phyloP scores from a whole-genome alignment of 2,113 vertebrate species.

The Pica pica region DNA sequence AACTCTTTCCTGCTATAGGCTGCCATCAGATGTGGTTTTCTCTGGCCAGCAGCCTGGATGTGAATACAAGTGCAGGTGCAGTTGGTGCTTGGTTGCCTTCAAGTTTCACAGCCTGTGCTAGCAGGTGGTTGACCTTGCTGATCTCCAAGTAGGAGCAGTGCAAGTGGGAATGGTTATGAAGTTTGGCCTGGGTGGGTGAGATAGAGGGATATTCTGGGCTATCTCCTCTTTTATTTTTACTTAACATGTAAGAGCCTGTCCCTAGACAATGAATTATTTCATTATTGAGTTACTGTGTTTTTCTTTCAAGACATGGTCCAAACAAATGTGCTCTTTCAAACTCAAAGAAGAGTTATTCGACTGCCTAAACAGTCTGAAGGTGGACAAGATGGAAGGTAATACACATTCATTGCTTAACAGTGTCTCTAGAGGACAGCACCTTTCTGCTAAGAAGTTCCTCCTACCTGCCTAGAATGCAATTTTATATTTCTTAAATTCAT shows the following conservation, averaged over 20 bases:
- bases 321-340: slow-evolving; percentile 70
- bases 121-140: background rate
- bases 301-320: slow-evolving; percentile 79
- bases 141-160: background rate
- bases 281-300: background rate
- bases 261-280: background rate
- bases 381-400: slow-evolving; percentile 68
- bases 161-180: background rate
- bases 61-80: background rate
- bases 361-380: slow-evolving; percentile 67
- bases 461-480: background rate
- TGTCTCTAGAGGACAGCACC: background rate
- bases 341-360: slow-evolving; percentile 70
- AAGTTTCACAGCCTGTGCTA: background rate
- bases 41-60: background rate
- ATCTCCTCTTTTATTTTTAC: background rate
- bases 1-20: background rate
- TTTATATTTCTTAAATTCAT: background rate
- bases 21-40: background rate
- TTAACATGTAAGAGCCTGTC: background rate
- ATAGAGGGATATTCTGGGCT: background rate
- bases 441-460: background rate
- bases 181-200: background rate
- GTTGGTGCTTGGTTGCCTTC: background rate
- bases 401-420: background rate